These are phyloP conservation scores for Syngnathus rostellatus DNA, from an alignment of 2,797 vertebrate genomes.

Conservation along the genomic window DNA sequence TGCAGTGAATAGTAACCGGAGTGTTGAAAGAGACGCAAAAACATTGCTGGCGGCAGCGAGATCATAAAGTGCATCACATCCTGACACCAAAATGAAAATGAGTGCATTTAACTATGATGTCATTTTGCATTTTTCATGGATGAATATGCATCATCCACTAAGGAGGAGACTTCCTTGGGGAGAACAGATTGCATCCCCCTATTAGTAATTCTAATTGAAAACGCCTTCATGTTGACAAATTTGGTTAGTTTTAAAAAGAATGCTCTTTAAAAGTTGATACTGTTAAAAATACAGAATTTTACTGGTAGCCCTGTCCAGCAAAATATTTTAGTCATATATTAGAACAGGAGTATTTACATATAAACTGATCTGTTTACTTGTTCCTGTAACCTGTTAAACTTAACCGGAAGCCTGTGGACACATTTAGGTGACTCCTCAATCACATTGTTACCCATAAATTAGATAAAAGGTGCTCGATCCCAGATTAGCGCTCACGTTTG, in stretches of 20 bases:
- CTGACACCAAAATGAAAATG: background rate
- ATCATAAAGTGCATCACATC: background rate
- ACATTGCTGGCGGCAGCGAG: background rate
- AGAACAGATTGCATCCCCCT: background rate
- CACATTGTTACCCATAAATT: conserved; percentile 17
- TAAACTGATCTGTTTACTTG: conserved; percentile 15
- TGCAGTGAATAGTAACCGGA: background rate
- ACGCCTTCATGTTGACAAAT: too few species aligned
- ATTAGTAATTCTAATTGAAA: background rate
- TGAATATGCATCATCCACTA: background rate
- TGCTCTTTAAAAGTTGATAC: too few species aligned
- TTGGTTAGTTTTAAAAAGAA: background rate
- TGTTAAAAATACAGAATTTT: too few species aligned
- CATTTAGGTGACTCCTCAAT: conserved; percentile 30
- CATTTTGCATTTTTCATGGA: background rate
- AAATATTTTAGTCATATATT: background rate
- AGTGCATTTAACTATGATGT: background rate
- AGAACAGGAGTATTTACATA: background rate
- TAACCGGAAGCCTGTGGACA: conserved; percentile 24
- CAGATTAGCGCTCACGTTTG: conserved; percentile 50
- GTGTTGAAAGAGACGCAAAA: background rate
- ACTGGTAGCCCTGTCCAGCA: too few species aligned
- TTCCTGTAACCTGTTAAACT: conserved; percentile 13
- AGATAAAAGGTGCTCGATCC: conserved; percentile 23
- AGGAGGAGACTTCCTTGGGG: background rate